Evolutionary conservation across 1,140 invertebrate species (phyloP), one percentile per base, ranked within the genome.

Genomic region (Araneus ventricosus): DNA sequence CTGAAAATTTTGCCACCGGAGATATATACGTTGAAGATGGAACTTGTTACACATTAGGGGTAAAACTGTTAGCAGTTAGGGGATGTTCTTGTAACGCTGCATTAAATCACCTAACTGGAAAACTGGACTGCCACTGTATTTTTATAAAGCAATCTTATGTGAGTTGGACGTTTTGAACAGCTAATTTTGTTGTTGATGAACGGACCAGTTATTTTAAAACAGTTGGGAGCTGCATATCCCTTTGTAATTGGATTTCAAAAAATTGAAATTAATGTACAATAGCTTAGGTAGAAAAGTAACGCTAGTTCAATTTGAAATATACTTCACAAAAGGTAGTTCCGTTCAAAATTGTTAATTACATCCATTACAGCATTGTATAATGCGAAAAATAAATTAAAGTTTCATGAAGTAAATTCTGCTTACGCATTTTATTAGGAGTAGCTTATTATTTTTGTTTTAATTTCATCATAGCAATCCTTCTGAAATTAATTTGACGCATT

Each of bases 51-150:
- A 6, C 70, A 34, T 75, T 75, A 75, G 70, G 34, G 30, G 70
- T 37, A 75, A 75, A 75, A 75, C 34, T 70, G 67, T 34, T 70
- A 75, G 30, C 30, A 75, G 70, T 75, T 75, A 37, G 30, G 30
- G 70, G 27, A 37, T 37, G 34, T 37, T 10, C 70, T 75, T 75
- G 70, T 75, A 34, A 75, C 17, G 30, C 70, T 37, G 30, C 70
- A 75, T 75, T 75, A 75, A 75, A 75, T 75, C 70, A 75, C 70
- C 70, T 75, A 75, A 75, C 70, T 37, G 20, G 70, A 75, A 75
- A 75, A 75, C 70, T 75, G 70, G 70, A 75, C 70, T 4, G 17
- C 30, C 70, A 75, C 14, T 34, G 30, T 30, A 34, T 75, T 75
- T 75, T 75, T 34, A 20, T 34, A 30, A 34, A 17, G 30, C 20